Evolutionary conservation across 2,888 invertebrate genomes (phyloP).

Genomic region (Crematogaster levior): DNA sequence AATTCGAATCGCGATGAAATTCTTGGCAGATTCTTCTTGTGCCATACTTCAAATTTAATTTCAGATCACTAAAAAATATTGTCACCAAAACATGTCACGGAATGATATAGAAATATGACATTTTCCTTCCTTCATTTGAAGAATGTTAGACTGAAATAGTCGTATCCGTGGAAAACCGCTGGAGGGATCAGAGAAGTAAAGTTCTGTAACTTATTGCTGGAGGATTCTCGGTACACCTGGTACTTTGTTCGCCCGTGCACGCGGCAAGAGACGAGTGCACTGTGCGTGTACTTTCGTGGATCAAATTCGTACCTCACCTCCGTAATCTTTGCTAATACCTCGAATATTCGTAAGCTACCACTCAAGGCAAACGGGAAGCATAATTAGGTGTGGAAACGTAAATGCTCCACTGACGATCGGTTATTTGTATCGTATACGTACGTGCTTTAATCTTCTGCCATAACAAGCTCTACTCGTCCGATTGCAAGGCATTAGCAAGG

Average conservation of each 20-base stretch:
- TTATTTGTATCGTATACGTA: conserved; percentile 24
- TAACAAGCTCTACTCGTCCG: neutral
- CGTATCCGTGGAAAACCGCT: conserved; percentile 45
- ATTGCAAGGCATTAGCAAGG: neutral
- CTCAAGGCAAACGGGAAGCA: conserved; percentile 43
- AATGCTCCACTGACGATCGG: conserved; percentile 33
- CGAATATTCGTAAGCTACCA: conserved; percentile 37
- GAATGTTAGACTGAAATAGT: conserved; percentile 38
- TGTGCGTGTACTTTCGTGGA: conserved; percentile 48
- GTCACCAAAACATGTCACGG: neutral
- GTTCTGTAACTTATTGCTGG: conserved; percentile 56
- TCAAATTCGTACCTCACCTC: conserved; percentile 41
- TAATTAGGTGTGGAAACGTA: conserved; percentile 47
- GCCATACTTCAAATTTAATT: neutral
- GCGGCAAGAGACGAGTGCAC: conserved; percentile 27
- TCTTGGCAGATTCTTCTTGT: neutral
- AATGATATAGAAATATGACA: conserved; percentile 18
- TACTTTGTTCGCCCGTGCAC: conserved; percentile 40
- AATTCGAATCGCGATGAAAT: neutral
- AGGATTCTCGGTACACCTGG: conserved; percentile 45
- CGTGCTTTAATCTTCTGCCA: conserved; percentile 20
- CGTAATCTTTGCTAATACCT: conserved; percentile 55
- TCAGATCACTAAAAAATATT: neutral
- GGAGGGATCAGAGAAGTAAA: conserved; percentile 54
- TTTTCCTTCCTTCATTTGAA: conserved; percentile 19